Conservation (phyloP, 2,888 invertebrate genomes). For the Clistopyga incitator region DNA sequence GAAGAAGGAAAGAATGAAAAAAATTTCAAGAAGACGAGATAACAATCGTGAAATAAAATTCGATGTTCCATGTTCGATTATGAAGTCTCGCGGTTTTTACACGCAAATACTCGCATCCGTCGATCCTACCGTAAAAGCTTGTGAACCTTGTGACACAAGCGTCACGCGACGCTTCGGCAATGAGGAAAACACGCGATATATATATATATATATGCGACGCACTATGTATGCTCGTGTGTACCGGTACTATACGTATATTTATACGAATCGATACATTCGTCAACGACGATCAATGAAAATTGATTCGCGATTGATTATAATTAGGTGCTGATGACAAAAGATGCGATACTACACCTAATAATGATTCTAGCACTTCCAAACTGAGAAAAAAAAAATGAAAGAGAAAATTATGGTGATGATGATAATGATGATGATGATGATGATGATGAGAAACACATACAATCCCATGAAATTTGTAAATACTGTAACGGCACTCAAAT, state of each 20-base stretch:
- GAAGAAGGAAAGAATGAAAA: conserved; percentile 3
- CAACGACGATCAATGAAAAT: conserved; percentile 31
- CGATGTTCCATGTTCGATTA: conserved; percentile 63
- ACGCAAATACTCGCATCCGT: conserved; percentile 63
- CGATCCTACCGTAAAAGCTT: conserved; percentile 53
- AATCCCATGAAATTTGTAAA: conserved; percentile 70
- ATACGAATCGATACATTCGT: conserved; percentile 26
- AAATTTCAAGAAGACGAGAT: no score
- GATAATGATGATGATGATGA: conserved; percentile 25
- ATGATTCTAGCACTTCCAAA: conserved; percentile 59
- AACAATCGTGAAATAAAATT: conserved; percentile 36
- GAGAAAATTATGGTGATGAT: conserved; percentile 24
- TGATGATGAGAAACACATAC: conserved; percentile 45
- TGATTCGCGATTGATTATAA: conserved; percentile 27
- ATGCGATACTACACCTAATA: conserved; percentile 33
- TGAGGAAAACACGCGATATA: conserved; percentile 24
- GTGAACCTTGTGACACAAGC: conserved; percentile 56
- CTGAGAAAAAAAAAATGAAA: conserved; percentile 44
- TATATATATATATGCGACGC: conserved; percentile 43
- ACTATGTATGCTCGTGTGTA: conserved; percentile 43
- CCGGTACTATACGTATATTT: conserved; percentile 26
- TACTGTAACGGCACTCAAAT: conserved; percentile 68
- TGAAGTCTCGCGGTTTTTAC: conserved; percentile 51
- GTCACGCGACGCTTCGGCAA: conserved; percentile 42
- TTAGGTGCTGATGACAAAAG: conserved; percentile 28